Base-by-base conservation (phyloP, 2,888 invertebrate genomes). In the Limnephilus auricula region DNA sequence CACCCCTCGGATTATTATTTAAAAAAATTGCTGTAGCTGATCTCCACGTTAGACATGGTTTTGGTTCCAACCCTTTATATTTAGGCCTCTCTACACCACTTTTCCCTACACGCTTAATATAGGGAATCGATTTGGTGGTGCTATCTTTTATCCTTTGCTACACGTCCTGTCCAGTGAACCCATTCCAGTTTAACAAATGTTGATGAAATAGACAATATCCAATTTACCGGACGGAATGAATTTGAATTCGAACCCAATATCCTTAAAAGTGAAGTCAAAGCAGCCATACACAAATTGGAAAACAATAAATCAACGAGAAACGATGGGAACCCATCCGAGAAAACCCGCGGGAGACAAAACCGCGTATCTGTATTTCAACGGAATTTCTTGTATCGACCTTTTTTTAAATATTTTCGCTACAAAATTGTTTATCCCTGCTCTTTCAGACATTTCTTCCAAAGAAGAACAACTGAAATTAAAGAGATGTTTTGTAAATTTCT, bases 221-320 rank as follows among this genome's bases (percentile, higher is more conserved):
- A 32, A 80, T 32, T 32, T 32, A 80, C 80, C 18, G 80, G 32
- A 31, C 15, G 80, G 32, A 31, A 82, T 18, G 32, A 82, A 82
- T 32, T 32, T 82, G 32, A 82, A 82, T 9, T 34, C 3, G 18
- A 32, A 82, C 80, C 80, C 32, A 82, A 32, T 32, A 82, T 82
- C 80, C 80, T 82, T 82, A 32, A 82, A 80, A 82, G 80, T 34
- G 32, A 82, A 82, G 30, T 82, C 32, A 82, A 82, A 82, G 80
- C 15, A 32, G 80, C 80, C 32, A 32, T 82, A 32, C 80, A 13
- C 30, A 31, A 80, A 32, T 32, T 80, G 15, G 31, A 80, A 80
- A 80, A 80, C 32, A 32, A 80, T 32, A 80, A 82, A 34, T 32
- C 80, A 82, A 31, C 9, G 32, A 0, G 80, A 32, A 82, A 30